Conservation (phyloP, 2,888 invertebrate species). For the Hydroisotoma schaefferi region DNA sequence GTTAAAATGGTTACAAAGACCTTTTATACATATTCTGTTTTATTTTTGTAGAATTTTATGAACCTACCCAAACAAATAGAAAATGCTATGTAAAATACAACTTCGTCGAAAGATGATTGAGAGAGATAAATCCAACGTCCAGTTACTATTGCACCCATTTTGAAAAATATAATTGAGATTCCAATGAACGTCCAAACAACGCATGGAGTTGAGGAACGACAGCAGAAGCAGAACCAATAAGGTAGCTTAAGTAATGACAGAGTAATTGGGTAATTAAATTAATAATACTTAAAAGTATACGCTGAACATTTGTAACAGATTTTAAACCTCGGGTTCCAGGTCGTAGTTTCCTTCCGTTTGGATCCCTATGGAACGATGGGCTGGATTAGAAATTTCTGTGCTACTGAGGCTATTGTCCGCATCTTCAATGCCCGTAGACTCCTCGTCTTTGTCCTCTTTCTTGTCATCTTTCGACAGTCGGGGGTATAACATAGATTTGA, state of each 20-base stretch:
- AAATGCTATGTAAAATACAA: slow-evolving; percentile 40
- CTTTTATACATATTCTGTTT: not conserved
- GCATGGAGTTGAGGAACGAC: slow-evolving; percentile 37
- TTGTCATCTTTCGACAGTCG: not conserved
- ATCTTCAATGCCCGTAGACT: not conserved
- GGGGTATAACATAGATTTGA: not conserved
- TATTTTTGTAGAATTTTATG: not conserved
- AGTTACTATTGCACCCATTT: slow-evolving; percentile 43
- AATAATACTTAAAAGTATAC: not conserved
- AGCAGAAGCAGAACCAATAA: slow-evolving; percentile 39
- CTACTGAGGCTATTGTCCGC: not conserved
- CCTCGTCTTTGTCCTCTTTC: not conserved
- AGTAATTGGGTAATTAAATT: not conserved
- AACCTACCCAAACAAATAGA: slow-evolving; percentile 34
- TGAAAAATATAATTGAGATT: slow-evolving; percentile 37
- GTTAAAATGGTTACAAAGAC: not conserved
- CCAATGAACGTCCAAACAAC: slow-evolving; percentile 38
- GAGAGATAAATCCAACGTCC: slow-evolving; percentile 43
- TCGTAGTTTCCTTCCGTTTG: slow-evolving; percentile 7
- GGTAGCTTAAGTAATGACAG: slow-evolving; percentile 21
- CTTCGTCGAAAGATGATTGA: slow-evolving; percentile 32
- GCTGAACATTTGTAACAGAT: not conserved
- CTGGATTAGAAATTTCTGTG: not conserved
- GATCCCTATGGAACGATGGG: not conserved
- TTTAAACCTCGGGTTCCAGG: slow-evolving; percentile 6